Evolutionary conservation across 2,113 vertebrate species (phyloP).

Genomic region (Alexandromys fortis): DNA sequence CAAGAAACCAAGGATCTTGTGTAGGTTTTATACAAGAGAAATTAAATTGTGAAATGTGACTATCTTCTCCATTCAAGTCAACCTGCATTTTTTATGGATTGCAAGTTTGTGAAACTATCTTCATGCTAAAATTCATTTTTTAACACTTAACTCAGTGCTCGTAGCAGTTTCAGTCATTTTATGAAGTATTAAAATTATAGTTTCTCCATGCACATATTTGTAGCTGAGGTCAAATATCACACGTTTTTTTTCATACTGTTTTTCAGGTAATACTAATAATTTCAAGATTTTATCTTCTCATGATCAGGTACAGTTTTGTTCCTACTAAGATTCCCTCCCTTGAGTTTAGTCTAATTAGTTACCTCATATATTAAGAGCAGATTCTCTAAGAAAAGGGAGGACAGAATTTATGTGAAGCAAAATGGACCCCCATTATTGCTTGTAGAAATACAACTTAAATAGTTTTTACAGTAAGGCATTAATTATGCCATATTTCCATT

Average conservation of each 20-base stretch:
- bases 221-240: background rate
- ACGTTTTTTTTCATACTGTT: background rate
- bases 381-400: background rate
- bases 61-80: background rate
- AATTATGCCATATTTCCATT: background rate
- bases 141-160: background rate
- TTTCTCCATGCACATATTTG: fast-evolving
- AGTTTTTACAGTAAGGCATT: background rate
- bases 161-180: background rate
- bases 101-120: background rate
- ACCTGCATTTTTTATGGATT: background rate
- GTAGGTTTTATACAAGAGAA: background rate
- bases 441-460: constrained; percentile 19
- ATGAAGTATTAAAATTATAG: background rate
- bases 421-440: background rate
- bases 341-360: background rate
- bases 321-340: background rate
- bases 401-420: background rate
- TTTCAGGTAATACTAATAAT: background rate
- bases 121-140: background rate
- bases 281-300: background rate
- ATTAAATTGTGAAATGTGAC: background rate
- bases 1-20: background rate
- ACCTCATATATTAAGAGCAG: background rate
- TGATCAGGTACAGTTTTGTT: background rate